Evolutionary conservation across 2,797 vertebrate species (phyloP), one percentile per base, ranked within the genome.

Genomic region (Pelodytes ibericus): DNA sequence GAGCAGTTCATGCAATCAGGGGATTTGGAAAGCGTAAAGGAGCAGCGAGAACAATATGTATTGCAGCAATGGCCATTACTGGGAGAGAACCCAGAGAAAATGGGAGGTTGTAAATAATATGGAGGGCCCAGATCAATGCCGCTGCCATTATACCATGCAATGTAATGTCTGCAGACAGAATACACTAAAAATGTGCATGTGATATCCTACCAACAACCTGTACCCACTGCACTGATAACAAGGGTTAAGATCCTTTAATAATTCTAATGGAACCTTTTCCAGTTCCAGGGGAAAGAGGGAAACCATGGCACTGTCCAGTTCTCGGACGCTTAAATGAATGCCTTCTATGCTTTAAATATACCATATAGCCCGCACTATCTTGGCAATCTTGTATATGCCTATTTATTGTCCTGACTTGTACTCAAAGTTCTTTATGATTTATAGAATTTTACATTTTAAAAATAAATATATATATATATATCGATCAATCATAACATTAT

Each of bases 1-100:
- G 33, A 51, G 49, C 29, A 67, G 41, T 36, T 72, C 33, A 33
- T 41, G 22, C 49, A 60, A 59, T 59, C 25, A 20, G 24, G 41
- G 41, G 41, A 53, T 53, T 53, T 53, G 20, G 4, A 53, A 20
- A n/a, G 49, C 2, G 8, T 5, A 53, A 25, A 24, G 49, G n/a
- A 11, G 10, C 24, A 53, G 6, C n/a, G 16, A 53, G 11, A 22
- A 53, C 5, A 53, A 53, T n/a, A n/a, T n/a, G 24, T 53, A 53
- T 53, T 53, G 11, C 7, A 24, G 49, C 20, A 22, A 53, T 53
- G 49, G 24, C 20, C 6, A 24, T 53, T 53, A 44, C n/a, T n/a
- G n/a, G n/a, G 41, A 44, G 41, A 4, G 41, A 16, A 4, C 41
- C 41, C 5, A 15, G 41, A 15, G 41, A 44, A 16, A 4, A 16